Conservation (phyloP, 2,797 vertebrate genomes). For the Lophotriccus pileatus region DNA sequence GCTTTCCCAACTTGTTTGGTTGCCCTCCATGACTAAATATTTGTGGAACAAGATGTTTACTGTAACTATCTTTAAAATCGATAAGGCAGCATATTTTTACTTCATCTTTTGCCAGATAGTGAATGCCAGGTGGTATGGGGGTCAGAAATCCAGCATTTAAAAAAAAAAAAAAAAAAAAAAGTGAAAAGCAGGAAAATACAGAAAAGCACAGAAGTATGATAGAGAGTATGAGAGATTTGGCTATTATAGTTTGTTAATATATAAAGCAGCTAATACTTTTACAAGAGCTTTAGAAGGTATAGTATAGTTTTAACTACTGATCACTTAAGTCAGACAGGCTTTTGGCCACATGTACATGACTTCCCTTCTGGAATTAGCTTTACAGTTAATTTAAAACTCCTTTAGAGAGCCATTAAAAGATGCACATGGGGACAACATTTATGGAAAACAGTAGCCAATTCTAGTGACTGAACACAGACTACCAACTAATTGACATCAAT, state of each 20-base stretch:
- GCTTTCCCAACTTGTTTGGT: slow-evolving; percentile 67
- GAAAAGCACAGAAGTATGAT: slow-evolving; percentile 39
- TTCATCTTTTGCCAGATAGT: slow-evolving; percentile 64
- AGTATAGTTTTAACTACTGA: slow-evolving; percentile 46
- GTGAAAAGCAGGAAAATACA: neutral
- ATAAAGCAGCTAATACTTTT: slow-evolving; percentile 54
- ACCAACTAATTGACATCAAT: neutral
- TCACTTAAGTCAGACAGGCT: neutral
- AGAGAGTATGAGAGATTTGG: slow-evolving; percentile 35
- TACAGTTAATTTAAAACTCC: slow-evolving; percentile 50
- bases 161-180: neutral
- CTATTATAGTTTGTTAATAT: slow-evolving; percentile 51
- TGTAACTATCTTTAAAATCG: slow-evolving; percentile 61
- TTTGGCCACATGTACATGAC: neutral
- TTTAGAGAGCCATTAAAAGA: slow-evolving; percentile 34
- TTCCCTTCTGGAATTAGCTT: slow-evolving; percentile 49
- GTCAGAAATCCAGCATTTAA: slow-evolving; percentile 30
- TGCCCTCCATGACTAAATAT: slow-evolving; percentile 69
- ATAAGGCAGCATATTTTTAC: slow-evolving; percentile 57
- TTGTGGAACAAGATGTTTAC: slow-evolving; percentile 72
- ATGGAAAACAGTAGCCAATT: slow-evolving; percentile 41
- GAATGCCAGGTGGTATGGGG: slow-evolving; percentile 41
- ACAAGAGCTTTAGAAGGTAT: slow-evolving; percentile 44
- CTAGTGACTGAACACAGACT: slow-evolving; percentile 23
- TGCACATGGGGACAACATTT: slow-evolving; percentile 23